These are phyloP conservation scores for Yponomeuta evonymella DNA, from an alignment of 2,888 invertebrate species.

Conservation along the genomic window DNA sequence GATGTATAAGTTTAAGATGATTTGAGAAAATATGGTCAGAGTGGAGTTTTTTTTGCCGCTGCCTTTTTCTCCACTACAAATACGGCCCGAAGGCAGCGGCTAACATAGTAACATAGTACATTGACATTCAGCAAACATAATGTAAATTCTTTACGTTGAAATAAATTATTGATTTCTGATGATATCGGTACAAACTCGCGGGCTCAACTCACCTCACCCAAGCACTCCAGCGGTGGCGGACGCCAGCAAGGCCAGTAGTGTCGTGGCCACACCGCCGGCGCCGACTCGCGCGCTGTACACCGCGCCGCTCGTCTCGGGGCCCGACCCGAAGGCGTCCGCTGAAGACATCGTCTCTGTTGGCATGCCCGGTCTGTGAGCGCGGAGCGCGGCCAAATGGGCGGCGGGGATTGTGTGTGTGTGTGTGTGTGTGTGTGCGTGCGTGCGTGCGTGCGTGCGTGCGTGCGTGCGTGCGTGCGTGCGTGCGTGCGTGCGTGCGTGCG, in stretches of 20 bases:
- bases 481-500: too few relatives aligned
- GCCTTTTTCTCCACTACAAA: too few relatives aligned
- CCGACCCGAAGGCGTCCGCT: slow-evolving; percentile 50
- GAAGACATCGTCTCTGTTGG: slow-evolving; percentile 54
- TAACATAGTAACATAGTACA: too few relatives aligned
- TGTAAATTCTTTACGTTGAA: too few relatives aligned
- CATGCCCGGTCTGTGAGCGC: background rate
- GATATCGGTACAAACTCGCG: too few relatives aligned
- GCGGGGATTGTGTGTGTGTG: background rate
- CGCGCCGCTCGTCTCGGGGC: slow-evolving; percentile 34
- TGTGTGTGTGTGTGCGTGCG: background rate
- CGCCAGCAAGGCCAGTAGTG: slow-evolving; percentile 78
- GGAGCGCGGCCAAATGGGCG: background rate
- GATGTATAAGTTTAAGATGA: too few relatives aligned
- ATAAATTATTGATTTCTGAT: too few relatives aligned
- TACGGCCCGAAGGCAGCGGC: too few relatives aligned
- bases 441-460: background rate
- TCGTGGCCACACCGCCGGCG: slow-evolving; percentile 79
- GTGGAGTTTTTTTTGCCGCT: too few relatives aligned
- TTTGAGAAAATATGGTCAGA: too few relatives aligned
- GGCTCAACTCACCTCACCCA: slow-evolving; percentile 82
- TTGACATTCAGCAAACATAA: too few relatives aligned
- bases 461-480: background rate
- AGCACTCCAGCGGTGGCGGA: slow-evolving; percentile 81
- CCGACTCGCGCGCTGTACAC: slow-evolving; percentile 54